Conservation (phyloP, 1,140 invertebrate genomes). For the Littorina saxatilis region DNA sequence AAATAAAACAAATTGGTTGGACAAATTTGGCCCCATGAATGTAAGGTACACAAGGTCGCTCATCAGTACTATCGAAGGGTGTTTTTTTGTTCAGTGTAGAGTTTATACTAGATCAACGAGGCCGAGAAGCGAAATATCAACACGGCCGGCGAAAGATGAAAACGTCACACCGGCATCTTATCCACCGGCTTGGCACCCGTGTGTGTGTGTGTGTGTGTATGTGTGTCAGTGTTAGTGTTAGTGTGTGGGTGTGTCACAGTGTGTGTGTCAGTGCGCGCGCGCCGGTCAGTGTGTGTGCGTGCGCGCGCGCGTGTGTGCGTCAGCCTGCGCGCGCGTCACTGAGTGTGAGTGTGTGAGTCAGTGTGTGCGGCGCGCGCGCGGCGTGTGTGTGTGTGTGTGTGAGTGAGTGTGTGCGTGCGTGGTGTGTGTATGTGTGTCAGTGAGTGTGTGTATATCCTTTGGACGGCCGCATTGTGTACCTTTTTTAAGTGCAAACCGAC, state of each 20-base stretch:
- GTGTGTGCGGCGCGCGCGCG: neutral
- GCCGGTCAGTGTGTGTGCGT: neutral
- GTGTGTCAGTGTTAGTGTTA: neutral
- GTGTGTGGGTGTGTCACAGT: neutral
- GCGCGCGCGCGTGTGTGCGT: slow-evolving; percentile 11
- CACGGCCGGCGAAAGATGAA: too few species aligned
- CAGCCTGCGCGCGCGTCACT: neutral
- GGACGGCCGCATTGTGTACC: neutral
- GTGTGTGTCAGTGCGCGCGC: neutral
- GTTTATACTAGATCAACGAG: too few species aligned
- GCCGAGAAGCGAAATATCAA: too few species aligned
- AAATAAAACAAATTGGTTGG: too few species aligned
- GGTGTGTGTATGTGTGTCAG: too few species aligned
- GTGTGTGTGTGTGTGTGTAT: slow-evolving; percentile 10
- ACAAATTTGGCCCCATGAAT: too few species aligned
- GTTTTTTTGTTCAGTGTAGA: neutral
- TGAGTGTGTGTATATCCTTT: neutral
- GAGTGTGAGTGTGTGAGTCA: neutral
- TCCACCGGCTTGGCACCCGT: neutral
- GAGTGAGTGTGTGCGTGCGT: too few species aligned
- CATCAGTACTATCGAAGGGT: neutral
- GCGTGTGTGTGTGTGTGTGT: neutral
- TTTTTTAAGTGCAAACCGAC: too few species aligned
- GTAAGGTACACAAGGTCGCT: too few species aligned
- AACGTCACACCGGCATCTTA: too few species aligned